phyloP scores from a whole-genome alignment of 2,113 vertebrate genomes.

The Dolichotis patagonum region DNA sequence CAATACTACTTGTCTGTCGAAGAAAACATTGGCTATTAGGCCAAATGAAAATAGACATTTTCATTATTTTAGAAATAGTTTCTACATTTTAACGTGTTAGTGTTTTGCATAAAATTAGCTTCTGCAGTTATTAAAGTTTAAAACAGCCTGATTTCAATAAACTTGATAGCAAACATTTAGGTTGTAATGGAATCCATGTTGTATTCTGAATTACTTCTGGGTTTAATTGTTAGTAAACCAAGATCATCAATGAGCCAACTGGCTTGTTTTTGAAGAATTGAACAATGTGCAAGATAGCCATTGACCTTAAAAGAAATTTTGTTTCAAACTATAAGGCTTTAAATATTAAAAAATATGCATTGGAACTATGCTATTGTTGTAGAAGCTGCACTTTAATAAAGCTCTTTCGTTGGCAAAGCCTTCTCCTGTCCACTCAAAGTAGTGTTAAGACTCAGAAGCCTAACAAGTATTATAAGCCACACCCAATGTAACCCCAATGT shows the following conservation, averaged over 20 bases:
- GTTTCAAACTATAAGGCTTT: not conserved
- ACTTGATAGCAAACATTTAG: not conserved
- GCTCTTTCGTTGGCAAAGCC: not conserved
- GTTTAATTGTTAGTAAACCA: not conserved
- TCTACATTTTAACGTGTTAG: not conserved
- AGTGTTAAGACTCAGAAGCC: not conserved
- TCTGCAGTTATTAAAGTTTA: not conserved
- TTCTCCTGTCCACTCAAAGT: not conserved
- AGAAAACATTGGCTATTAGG: not conserved
- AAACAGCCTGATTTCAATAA: constrained; percentile 37
- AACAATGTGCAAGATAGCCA: not conserved
- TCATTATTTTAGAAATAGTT: constrained; percentile 11
- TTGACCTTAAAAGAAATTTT: not conserved
- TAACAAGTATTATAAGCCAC: not conserved
- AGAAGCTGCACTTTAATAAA: not conserved
- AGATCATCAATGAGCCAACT: not conserved
- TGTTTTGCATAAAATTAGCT: not conserved
- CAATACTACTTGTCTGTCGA: not conserved
- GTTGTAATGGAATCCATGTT: not conserved
- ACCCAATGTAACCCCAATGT: too few relatives aligned
- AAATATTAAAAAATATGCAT: not conserved
- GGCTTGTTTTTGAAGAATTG: not conserved
- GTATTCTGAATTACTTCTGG: not conserved
- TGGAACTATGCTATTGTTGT: not conserved
- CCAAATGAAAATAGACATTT: not conserved